These are phyloP conservation scores for Drosophila jambulina DNA, from an alignment of 1,140 invertebrate genomes.

Conservation along the genomic window DNA sequence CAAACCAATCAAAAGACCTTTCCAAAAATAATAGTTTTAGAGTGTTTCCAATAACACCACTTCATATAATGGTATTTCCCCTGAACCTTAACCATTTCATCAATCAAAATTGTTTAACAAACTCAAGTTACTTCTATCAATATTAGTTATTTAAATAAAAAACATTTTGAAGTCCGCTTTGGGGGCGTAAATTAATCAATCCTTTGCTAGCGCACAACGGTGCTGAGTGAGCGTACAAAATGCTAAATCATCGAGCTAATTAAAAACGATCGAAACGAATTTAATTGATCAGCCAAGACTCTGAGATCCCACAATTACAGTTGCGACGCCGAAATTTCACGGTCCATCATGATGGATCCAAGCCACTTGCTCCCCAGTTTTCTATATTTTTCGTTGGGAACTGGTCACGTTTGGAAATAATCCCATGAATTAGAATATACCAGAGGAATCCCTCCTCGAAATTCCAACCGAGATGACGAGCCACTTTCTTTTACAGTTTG, in stretches of 20 bases:
- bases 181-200: slow-evolving; percentile 52
- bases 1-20: background rate
- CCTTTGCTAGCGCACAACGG: slow-evolving; percentile 38
- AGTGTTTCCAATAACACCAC: background rate
- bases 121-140: slow-evolving; percentile 24
- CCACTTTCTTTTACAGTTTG: slow-evolving; percentile 56
- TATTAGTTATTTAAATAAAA: slow-evolving; percentile 38
- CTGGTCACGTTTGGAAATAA: slow-evolving; percentile 27
- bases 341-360: slow-evolving; percentile 69
- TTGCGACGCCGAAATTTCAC: slow-evolving; percentile 72
- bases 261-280: slow-evolving; percentile 85
- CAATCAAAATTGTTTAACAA: slow-evolving; percentile 27
- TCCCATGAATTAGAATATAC: slow-evolving; percentile 30
- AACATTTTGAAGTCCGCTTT: slow-evolving; percentile 13
- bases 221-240: slow-evolving; percentile 67
- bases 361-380: slow-evolving; percentile 35
- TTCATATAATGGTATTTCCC: background rate
- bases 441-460: slow-evolving; percentile 27
- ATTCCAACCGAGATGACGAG: slow-evolving; percentile 65
- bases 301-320: slow-evolving; percentile 46
- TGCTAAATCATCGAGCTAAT: slow-evolving; percentile 82
- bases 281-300: slow-evolving; percentile 82
- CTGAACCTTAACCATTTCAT: slow-evolving; percentile 17
- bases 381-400: background rate
- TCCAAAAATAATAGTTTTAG: background rate